phyloP scores from a whole-genome alignment of 2,888 invertebrate genomes.

The Lochmaea crataegi region DNA sequence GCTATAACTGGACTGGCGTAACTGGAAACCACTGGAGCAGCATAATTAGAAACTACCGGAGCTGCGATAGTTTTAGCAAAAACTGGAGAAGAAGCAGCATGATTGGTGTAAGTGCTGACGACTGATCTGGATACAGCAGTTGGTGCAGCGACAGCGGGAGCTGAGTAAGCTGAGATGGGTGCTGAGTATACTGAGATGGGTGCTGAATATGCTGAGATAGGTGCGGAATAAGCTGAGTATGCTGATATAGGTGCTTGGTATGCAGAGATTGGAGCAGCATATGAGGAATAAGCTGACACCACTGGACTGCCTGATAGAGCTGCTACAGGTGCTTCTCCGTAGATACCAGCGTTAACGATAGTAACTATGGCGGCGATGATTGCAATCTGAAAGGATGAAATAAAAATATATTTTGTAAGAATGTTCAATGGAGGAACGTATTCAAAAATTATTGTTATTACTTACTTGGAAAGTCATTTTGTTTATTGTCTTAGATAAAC shows the following conservation, averaged over 20 bases:
- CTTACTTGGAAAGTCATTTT: conserved; percentile 59
- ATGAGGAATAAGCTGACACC: conserved; percentile 40
- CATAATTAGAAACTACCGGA: background rate
- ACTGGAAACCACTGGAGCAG: background rate
- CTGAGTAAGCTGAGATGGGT: conserved; percentile 52
- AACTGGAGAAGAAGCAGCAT: conserved; percentile 57
- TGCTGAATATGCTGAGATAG: conserved; percentile 52
- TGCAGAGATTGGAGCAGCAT: background rate
- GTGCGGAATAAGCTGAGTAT: conserved; percentile 49
- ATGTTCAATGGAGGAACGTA: no score
- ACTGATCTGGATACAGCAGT: conserved; percentile 64
- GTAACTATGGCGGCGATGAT: conserved; percentile 71
- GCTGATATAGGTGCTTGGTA: background rate
- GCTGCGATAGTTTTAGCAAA: no score
- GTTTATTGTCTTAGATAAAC: conserved; percentile 48
- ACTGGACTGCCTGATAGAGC: conserved; percentile 61
- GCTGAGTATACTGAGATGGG: conserved; percentile 52
- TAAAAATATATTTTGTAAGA: background rate
- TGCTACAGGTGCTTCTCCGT: conserved; percentile 57
- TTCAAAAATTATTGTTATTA: conserved; percentile 5
- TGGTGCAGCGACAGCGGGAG: conserved; percentile 62
- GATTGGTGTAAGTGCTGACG: conserved; percentile 68
- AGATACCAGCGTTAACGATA: conserved; percentile 71
- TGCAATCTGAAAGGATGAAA: conserved; percentile 49
- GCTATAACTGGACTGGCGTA: conserved; percentile 55